Conservation (phyloP, 2,888 invertebrate genomes). For the Galerucella nymphaeae region DNA sequence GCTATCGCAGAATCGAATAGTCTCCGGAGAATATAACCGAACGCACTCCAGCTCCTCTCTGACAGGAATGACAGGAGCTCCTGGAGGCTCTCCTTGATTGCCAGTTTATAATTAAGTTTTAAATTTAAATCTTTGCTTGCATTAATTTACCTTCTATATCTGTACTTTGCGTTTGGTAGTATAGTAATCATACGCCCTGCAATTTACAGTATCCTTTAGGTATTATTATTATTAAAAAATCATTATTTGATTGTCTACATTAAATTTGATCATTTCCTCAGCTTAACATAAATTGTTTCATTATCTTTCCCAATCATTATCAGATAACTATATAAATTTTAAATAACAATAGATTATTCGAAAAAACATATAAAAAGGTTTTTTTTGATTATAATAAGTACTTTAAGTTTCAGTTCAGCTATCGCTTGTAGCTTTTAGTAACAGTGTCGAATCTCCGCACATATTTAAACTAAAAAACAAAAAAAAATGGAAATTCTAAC, state of each 20-base stretch:
- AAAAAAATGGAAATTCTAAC: slow-evolving; percentile 7
- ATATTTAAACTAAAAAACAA: not conserved
- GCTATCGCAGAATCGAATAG: too few relatives aligned
- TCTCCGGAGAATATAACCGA: too few relatives aligned
- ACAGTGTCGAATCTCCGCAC: not conserved
- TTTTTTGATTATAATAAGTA: not conserved
- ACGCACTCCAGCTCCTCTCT: too few relatives aligned
- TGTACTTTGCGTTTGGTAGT: too few relatives aligned
- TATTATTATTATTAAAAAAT: not conserved
- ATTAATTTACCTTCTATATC: too few relatives aligned
- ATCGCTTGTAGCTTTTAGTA: not conserved
- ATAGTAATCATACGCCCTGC: too few relatives aligned
- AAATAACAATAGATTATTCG: not conserved
- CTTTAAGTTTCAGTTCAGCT: slow-evolving; percentile 6
- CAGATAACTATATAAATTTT: not conserved
- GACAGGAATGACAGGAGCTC: too few relatives aligned
- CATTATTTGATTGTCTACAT: not conserved
- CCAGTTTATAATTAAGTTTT: too few relatives aligned
- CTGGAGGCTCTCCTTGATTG: too few relatives aligned
- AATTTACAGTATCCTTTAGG: not conserved
- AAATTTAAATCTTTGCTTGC: too few relatives aligned
- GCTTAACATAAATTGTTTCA: not conserved
- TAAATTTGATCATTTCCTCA: not conserved
- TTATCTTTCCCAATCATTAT: not conserved
- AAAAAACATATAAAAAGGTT: slow-evolving; percentile 5